Evolutionary conservation across 1,140 invertebrate species (phyloP).

Genomic region (Cephus cinctus): DNA sequence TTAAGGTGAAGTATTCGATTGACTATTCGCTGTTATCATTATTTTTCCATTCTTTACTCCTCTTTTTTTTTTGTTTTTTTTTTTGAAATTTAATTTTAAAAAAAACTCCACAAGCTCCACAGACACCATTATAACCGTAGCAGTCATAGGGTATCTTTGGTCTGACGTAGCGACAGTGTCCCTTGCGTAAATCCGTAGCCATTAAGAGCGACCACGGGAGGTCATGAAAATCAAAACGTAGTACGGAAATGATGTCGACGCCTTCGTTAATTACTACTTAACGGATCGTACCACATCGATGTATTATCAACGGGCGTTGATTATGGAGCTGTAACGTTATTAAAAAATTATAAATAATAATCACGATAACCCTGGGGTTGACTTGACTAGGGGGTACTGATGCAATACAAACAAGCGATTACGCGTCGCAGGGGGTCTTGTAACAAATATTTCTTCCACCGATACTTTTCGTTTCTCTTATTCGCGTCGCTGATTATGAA

Average conservation of each 20-base stretch:
- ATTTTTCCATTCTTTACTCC: too few species aligned
- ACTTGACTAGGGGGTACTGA: constrained; percentile 19
- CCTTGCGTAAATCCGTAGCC: too few species aligned
- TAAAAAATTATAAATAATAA: not conserved
- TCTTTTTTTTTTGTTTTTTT: too few species aligned
- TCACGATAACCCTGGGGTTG: constrained; percentile 14
- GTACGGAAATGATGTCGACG: constrained; percentile 1
- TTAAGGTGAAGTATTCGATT: too few species aligned
- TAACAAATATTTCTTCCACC: constrained; percentile 15
- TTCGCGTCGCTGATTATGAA: constrained; percentile 15
- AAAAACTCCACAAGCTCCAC: too few species aligned
- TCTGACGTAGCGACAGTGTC: too few species aligned
- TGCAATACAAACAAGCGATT: constrained; percentile 26
- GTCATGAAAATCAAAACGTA: too few species aligned
- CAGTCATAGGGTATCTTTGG: too few species aligned
- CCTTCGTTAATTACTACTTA: not conserved
- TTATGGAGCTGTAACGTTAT: constrained; percentile 1
- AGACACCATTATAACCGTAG: too few species aligned
- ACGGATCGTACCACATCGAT: constrained; percentile 13
- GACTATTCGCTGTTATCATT: too few species aligned
- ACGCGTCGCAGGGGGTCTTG: constrained; percentile 34
- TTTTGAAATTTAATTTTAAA: too few species aligned
- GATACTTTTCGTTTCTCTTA: constrained; percentile 14
- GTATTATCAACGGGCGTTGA: constrained; percentile 29
- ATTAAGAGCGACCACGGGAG: too few species aligned